phyloP scores from a whole-genome alignment of 2,797 vertebrate species.

The Hyperoplus immaculatus region DNA sequence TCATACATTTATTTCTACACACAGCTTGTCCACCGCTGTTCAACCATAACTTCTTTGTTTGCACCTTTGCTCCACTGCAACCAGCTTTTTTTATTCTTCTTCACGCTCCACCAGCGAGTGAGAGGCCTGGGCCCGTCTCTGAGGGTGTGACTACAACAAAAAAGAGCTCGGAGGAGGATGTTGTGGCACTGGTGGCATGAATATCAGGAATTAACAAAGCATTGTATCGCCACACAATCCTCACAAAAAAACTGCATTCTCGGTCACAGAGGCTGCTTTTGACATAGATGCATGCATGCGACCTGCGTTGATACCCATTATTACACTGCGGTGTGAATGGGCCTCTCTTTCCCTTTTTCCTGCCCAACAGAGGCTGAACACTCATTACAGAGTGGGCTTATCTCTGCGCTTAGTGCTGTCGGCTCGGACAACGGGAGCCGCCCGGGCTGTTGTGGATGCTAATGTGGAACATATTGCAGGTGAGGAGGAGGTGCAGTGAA shows the following conservation, averaged over 20 bases:
- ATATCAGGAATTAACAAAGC: slow-evolving; percentile 46
- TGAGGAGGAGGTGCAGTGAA: slow-evolving; percentile 60
- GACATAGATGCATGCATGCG: slow-evolving; percentile 52
- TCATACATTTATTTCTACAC: slow-evolving; percentile 16
- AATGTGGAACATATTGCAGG: slow-evolving; percentile 76
- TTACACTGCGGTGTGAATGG: slow-evolving; percentile 34
- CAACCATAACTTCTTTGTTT: slow-evolving; percentile 68
- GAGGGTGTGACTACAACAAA: slow-evolving; percentile 50
- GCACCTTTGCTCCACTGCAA: slow-evolving; percentile 64
- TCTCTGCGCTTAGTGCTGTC: slow-evolving; percentile 70
- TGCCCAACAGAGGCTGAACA: slow-evolving; percentile 55
- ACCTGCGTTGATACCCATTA: slow-evolving; percentile 46
- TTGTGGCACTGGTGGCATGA: slow-evolving; percentile 20
- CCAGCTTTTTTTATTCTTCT: slow-evolving; percentile 23
- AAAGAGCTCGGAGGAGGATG: slow-evolving; percentile 40
- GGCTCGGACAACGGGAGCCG: slow-evolving; percentile 52
- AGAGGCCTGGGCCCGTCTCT: slow-evolving; percentile 48
- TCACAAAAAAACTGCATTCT: slow-evolving; percentile 35
- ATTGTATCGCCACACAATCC: slow-evolving; percentile 14
- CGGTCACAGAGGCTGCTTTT: slow-evolving; percentile 48
- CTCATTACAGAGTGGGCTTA: slow-evolving; percentile 72
- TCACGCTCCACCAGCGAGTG: slow-evolving; percentile 14
- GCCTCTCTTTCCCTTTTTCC: slow-evolving; percentile 29
- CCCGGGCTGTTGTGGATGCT: slow-evolving; percentile 65
- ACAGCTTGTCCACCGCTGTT: slow-evolving; percentile 45